Percentiles rank a stretch among this genome's conserved stretches.
phyloP scores from a whole-genome alignment of 2,113 vertebrate genomes.

The Tragelaphus imberbis region DNA sequence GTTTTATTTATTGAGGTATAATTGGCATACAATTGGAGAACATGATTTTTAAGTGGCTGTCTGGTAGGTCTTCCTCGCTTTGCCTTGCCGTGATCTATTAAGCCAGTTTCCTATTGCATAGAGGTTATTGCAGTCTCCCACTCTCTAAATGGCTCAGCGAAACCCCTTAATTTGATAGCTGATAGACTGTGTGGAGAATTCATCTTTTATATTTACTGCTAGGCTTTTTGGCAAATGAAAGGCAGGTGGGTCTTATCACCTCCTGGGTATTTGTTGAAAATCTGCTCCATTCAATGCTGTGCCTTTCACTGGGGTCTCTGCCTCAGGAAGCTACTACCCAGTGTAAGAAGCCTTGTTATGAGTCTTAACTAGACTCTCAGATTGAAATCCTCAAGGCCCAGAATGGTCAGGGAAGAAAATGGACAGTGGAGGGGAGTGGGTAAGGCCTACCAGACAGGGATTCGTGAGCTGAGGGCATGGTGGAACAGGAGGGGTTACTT shows the following conservation, averaged over 20 bases:
- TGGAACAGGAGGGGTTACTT: background rate
- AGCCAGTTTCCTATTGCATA: background rate
- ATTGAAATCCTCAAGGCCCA: background rate
- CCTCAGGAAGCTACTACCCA: background rate
- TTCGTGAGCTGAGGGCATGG: background rate
- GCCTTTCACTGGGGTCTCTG: background rate
- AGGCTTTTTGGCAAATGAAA: background rate
- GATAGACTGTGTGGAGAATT: background rate
- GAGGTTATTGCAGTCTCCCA: background rate
- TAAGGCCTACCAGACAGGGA: background rate
- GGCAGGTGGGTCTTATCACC: background rate
- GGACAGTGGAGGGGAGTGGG: background rate
- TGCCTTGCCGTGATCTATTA: accelerated
- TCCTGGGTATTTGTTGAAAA: background rate
- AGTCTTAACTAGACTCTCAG: background rate
- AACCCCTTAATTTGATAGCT: background rate
- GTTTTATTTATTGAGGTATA: background rate
- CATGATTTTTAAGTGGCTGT: background rate
- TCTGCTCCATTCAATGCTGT: background rate
- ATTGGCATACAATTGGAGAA: background rate
- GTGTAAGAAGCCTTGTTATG: background rate
- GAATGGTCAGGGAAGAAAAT: background rate
- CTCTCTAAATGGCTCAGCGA: background rate
- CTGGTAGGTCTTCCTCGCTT: background rate
- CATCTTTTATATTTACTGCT: background rate